Evolutionary conservation across 2,113 vertebrate genomes (phyloP).

Genomic region (Ptyas mucosa): DNA sequence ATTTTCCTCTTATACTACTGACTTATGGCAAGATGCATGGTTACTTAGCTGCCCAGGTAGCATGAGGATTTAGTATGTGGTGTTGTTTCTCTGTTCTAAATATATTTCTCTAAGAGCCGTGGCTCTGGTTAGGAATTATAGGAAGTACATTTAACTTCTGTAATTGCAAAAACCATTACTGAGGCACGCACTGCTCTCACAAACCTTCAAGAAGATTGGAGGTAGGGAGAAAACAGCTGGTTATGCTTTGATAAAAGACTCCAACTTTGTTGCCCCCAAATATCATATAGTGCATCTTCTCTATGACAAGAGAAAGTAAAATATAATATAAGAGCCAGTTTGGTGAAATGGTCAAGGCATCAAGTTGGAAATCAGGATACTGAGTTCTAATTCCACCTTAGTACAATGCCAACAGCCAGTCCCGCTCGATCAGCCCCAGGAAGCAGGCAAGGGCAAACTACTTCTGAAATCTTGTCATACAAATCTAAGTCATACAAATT

Average conservation of each 20-base stretch:
- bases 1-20: conserved; percentile 19
- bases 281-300: not conserved
- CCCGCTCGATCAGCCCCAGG: not conserved
- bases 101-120: conserved; percentile 12
- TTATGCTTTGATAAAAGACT: not conserved
- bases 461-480: not conserved
- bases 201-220: not conserved
- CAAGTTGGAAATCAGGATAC: not conserved
- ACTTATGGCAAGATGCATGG: conserved; percentile 5
- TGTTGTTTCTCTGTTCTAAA: conserved; percentile 15
- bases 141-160: not conserved
- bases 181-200: not conserved
- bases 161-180: conserved; percentile 14
- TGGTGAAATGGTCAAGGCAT: not conserved
- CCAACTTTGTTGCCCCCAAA: not conserved
- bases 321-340: not conserved
- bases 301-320: not conserved
- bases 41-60: conserved; percentile 24
- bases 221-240: not conserved
- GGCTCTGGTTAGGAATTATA: not conserved
- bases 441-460: not conserved
- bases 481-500: not conserved
- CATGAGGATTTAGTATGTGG: conserved; percentile 25
- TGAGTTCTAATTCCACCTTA: not conserved
- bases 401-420: not conserved